Evolutionary conservation across 2,888 invertebrate genomes (phyloP).

Genomic region (Caenorhabditis sp.): DNA sequence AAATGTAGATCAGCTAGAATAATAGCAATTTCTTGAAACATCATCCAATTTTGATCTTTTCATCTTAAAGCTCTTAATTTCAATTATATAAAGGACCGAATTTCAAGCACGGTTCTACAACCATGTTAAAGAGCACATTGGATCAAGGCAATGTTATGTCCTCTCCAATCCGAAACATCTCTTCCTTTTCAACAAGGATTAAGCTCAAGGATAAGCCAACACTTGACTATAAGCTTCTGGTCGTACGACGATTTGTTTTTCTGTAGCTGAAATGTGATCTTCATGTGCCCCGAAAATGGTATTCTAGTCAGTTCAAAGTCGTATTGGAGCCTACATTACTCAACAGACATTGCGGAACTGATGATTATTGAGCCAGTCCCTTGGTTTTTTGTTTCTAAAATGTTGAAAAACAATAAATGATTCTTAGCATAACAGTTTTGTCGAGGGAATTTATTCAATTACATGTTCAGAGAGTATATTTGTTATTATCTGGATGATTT

Average conservation of each 20-base stretch:
- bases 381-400: neutral
- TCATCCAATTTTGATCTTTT: neutral
- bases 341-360: neutral
- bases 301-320: no score
- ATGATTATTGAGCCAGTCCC: neutral
- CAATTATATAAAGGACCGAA: neutral
- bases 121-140: no score
- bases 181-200: neutral
- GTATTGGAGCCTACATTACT: neutral
- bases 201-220: no score
- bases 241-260: no score
- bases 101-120: neutral
- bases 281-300: neutral
- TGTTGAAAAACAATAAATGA: slow-evolving; percentile 5
- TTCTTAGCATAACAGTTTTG: no score
- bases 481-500: no score
- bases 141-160: no score
- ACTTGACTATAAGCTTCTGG: no score
- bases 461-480: no score
- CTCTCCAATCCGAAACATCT: neutral
- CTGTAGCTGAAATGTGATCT: no score
- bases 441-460: no score
- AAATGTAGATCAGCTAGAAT: neutral
- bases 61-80: neutral
- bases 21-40: neutral